phyloP scores from a whole-genome alignment of 1,140 invertebrate genomes.

The Drosophila pectinifera region DNA sequence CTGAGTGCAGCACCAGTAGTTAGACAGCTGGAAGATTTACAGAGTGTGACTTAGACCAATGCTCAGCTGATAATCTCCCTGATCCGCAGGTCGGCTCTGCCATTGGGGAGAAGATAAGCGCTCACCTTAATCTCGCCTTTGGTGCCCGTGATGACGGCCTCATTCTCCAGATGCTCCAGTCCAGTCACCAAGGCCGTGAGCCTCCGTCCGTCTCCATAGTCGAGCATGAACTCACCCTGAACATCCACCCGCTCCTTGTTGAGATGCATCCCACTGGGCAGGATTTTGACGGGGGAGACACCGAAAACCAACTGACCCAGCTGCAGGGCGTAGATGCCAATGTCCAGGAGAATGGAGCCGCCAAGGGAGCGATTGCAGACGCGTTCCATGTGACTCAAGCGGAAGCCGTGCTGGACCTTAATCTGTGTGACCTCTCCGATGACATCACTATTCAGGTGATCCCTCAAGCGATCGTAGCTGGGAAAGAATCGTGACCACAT shows the following conservation, averaged over 20 bases:
- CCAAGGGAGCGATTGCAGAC: slow-evolving; percentile 86
- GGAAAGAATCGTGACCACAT: slow-evolving; percentile 94
- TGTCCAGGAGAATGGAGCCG: slow-evolving; percentile 92
- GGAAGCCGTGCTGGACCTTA: slow-evolving; percentile 89
- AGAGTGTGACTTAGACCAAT: slow-evolving; percentile 12
- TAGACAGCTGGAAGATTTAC: slow-evolving; percentile 71
- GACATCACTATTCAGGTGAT: slow-evolving; percentile 87
- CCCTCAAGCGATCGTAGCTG: slow-evolving; percentile 88
- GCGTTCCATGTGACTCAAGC: slow-evolving; percentile 69
- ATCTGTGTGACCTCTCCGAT: slow-evolving; percentile 91
- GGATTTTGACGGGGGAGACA: slow-evolving; percentile 87
- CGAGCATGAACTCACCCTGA: slow-evolving; percentile 87
- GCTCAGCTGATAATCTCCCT: slow-evolving; percentile 17
- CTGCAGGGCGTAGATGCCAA: slow-evolving; percentile 93
- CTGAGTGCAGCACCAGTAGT: slow-evolving; percentile 84
- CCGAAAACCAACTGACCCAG: slow-evolving; percentile 89
- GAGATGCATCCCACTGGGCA: slow-evolving; percentile 87
- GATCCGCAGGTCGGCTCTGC: neutral
- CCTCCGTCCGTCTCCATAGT: slow-evolving; percentile 87
- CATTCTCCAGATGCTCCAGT: slow-evolving; percentile 87
- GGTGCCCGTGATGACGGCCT: slow-evolving; percentile 88
- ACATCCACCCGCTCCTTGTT: slow-evolving; percentile 90
- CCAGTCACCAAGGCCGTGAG: slow-evolving; percentile 87
- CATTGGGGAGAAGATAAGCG: slow-evolving; percentile 19
- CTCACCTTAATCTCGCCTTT: slow-evolving; percentile 88